phyloP scores from a whole-genome alignment of 2,888 invertebrate genomes.

The Drosophila flavopinicola region DNA sequence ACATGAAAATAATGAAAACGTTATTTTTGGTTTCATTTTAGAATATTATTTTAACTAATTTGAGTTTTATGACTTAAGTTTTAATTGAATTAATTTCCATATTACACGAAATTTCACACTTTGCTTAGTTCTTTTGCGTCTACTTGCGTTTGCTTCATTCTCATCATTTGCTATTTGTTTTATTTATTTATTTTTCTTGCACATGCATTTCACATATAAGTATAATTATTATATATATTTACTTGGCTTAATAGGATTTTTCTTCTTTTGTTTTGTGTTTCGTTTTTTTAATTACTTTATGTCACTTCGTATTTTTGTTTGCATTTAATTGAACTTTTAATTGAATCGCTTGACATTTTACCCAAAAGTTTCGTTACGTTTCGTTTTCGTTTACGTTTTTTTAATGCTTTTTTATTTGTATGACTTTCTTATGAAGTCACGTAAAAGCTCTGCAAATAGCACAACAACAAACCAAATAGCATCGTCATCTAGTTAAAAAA shows the following conservation, averaged over 20 bases:
- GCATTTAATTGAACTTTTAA: slow-evolving; percentile 66
- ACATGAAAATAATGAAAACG: background rate
- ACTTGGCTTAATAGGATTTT: slow-evolving; percentile 78
- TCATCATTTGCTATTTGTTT: slow-evolving; percentile 37
- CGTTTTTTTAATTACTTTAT: slow-evolving; percentile 19
- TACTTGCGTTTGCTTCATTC: slow-evolving; percentile 23
- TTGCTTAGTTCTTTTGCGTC: slow-evolving; percentile 55
- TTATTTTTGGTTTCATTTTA: slow-evolving; percentile 46
- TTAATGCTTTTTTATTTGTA: slow-evolving; percentile 2
- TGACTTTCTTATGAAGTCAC: slow-evolving; percentile 33
- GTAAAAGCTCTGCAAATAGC: slow-evolving; percentile 65
- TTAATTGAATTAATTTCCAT: slow-evolving; percentile 65
- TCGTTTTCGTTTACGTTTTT: slow-evolving; percentile 6
- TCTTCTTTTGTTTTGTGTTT: slow-evolving; percentile 34
- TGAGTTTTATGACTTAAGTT: slow-evolving; percentile 69
- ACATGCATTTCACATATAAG: slow-evolving; percentile 46
- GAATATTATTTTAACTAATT: slow-evolving; percentile 69
- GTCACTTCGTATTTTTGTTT: slow-evolving; percentile 31
- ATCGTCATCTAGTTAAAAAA: slow-evolving; percentile 37
- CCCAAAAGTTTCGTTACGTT: slow-evolving; percentile 42
- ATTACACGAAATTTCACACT: slow-evolving; percentile 65
- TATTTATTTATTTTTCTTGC: slow-evolving; percentile 19
- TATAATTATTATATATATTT: slow-evolving; percentile 65
- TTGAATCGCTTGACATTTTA: slow-evolving; percentile 65
- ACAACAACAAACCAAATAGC: slow-evolving; percentile 41